Conservation (phyloP, 2,797 vertebrate species). For the Squalus acanthias region DNA sequence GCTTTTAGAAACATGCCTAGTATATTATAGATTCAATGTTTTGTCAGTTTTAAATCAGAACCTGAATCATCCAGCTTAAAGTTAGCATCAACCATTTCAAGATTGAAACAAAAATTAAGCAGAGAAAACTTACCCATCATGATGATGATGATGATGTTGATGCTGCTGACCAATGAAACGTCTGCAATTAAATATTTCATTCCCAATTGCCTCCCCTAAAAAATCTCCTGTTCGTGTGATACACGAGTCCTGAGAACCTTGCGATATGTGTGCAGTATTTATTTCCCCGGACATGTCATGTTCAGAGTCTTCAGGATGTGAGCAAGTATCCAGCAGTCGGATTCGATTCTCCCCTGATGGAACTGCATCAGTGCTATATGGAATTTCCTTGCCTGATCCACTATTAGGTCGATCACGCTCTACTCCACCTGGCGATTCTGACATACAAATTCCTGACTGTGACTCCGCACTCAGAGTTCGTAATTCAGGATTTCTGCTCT, state of each 20-base stretch:
- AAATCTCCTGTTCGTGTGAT: constrained; percentile 81
- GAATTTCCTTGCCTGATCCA: constrained; percentile 67
- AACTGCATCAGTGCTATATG: constrained; percentile 70
- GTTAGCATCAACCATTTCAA: not conserved
- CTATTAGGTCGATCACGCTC: constrained; percentile 50
- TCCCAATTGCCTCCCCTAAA: constrained; percentile 85
- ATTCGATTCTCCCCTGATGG: constrained; percentile 72
- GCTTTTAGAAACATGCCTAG: not conserved
- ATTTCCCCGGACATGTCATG: constrained; percentile 69
- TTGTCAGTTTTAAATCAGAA: not conserved
- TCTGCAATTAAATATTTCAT: constrained; percentile 88
- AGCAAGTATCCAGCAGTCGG: constrained; percentile 77
- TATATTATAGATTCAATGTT: not conserved
- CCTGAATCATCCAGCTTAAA: not conserved
- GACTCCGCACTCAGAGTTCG: constrained; percentile 78
- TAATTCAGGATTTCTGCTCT: constrained; percentile 66
- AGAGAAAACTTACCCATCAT: constrained; percentile 73
- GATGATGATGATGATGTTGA: constrained; percentile 79
- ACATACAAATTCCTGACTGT: constrained; percentile 66
- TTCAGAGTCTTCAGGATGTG: constrained; percentile 66
- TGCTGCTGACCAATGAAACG: constrained; percentile 92
- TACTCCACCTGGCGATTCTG: constrained; percentile 62
- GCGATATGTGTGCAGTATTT: constrained; percentile 69
- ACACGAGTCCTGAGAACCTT: constrained; percentile 82
- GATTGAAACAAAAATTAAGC: not conserved